phyloP scores from a whole-genome alignment of 1,140 invertebrate species.

The Dreissena rostriformis region DNA sequence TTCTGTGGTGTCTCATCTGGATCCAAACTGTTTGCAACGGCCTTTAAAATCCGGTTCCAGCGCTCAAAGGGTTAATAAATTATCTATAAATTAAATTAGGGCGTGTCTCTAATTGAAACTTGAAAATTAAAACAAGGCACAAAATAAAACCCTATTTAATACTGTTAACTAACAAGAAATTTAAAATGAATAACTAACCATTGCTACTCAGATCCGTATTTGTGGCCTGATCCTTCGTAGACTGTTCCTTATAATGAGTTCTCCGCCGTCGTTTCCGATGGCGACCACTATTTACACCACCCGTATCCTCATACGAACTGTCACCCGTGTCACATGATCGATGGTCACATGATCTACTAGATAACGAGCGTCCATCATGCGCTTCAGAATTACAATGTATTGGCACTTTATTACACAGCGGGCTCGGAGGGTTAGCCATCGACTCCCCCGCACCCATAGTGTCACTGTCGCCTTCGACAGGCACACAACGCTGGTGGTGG shows the following conservation, averaged over 20 bases:
- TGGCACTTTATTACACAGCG: conserved; percentile 61
- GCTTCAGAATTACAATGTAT: conserved; percentile 64
- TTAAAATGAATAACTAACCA: conserved; percentile 61
- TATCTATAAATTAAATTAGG: too few species aligned
- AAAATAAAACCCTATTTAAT: too few species aligned
- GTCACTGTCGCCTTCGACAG: conserved; percentile 26
- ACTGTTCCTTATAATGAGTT: conserved; percentile 62
- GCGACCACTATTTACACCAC: conserved; percentile 60
- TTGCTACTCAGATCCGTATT: conserved; percentile 80
- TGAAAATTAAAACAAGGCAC: too few species aligned
- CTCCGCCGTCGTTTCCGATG: conserved; percentile 73
- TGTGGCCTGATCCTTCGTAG: conserved; percentile 76
- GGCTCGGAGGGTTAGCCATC: conserved; percentile 57
- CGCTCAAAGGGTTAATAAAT: too few species aligned
- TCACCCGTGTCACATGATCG: conserved; percentile 64
- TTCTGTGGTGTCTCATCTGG: too few species aligned
- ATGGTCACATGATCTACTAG: conserved; percentile 66
- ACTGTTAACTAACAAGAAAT: too few species aligned
- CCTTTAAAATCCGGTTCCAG: too few species aligned
- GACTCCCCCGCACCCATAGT: conserved; percentile 63
- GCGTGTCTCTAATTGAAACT: too few species aligned
- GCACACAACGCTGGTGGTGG: conserved; percentile 16
- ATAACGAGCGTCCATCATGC: conserved; percentile 60
- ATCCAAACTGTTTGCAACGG: too few species aligned
- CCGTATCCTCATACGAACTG: conserved; percentile 62